A percentile compares a stretch with the other conserved stretches of the same genome.
Conservation (phyloP, 92 coral and sea anemone species). For the Blastomussa wellsi region DNA sequence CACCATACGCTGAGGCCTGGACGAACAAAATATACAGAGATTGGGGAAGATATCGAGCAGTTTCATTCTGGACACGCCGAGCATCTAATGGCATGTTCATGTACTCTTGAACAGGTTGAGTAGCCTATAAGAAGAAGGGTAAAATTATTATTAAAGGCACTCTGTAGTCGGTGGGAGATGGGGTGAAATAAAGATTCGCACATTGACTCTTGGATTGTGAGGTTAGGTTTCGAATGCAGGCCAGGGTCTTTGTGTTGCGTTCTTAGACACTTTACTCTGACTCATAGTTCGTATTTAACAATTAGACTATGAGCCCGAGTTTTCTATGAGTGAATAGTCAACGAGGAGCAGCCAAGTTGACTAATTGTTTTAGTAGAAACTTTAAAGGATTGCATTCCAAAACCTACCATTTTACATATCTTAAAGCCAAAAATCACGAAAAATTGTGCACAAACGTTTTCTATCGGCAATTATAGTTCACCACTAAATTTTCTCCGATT, state of each 20-base stretch:
- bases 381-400: too few species aligned
- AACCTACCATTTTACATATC: too few species aligned
- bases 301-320: too few species aligned
- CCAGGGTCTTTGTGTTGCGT: background rate
- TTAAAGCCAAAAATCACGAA: too few species aligned
- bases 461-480: too few species aligned
- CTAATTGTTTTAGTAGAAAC: too few species aligned
- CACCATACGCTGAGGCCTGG: slow-evolving; percentile 90
- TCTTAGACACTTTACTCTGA: background rate
- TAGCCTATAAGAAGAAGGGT: slow-evolving; percentile 57
- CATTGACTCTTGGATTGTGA: background rate
- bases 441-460: too few species aligned
- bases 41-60: slow-evolving; percentile 86
- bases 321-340: too few species aligned
- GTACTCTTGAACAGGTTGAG: slow-evolving; percentile 96
- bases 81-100: slow-evolving; percentile 86
- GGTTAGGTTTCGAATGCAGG: background rate
- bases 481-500: too few species aligned
- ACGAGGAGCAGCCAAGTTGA: too few species aligned
- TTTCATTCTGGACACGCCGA: slow-evolving; percentile 83
- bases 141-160: background rate
- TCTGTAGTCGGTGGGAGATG: background rate
- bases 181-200: background rate
- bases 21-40: slow-evolving; percentile 89
- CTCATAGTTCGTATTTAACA: too few species aligned